Evolutionary conservation across 2,113 vertebrate genomes (phyloP), one percentile per base, ranked within the genome.

Genomic region (Solenodon paradoxus): DNA sequence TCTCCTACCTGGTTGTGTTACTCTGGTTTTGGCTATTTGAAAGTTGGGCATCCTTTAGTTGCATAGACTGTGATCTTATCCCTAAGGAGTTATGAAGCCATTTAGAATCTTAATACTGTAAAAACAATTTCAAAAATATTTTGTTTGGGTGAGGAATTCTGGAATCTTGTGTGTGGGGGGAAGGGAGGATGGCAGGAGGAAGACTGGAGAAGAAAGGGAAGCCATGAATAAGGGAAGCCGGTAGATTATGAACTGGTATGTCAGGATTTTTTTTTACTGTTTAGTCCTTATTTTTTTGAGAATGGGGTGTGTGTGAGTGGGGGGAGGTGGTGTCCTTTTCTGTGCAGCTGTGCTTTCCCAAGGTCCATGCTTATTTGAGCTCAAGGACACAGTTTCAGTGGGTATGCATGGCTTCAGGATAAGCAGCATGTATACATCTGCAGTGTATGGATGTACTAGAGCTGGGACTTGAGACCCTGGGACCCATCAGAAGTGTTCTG

Each of bases 301-400:
- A 38, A 75, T 3, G 5, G 30, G 0, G 24, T 64, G 57, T 90
- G 42, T 78, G 53, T 38, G n/a, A n/a, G n/a, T n/a, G n/a, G n/a
- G n/a, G n/a, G n/a, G n/a, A n/a, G n/a, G n/a, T n/a, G n/a, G n/a
- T n/a, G n/a, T n/a, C n/a, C n/a, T n/a, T 61, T 51, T 92, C 72
- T 88, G 71, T 35, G n/a, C n/a, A 92, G 94, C 94, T 95, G 94
- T 88, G 63, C 92, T 57, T 85, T 96, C 82, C 95, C 72, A 84
- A 92, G 68, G 71, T 45, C 61, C 40, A 1, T 32, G 38, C 87
- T 45, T 42, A 92, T 93, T 75, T 85, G 84, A 88, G 84, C 66
- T 77, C 42, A 19, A 57, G 86, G 90, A 90, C 94, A 38, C 15
- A 45, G 81, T 97, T 95, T 95, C 92, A 85, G 49, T 80, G 64